A percentile compares a stretch with the other conserved stretches of the same genome.
Evolutionary conservation across 1,140 invertebrate genomes (phyloP).

Genomic region (Zaprionus ghesquierei): DNA sequence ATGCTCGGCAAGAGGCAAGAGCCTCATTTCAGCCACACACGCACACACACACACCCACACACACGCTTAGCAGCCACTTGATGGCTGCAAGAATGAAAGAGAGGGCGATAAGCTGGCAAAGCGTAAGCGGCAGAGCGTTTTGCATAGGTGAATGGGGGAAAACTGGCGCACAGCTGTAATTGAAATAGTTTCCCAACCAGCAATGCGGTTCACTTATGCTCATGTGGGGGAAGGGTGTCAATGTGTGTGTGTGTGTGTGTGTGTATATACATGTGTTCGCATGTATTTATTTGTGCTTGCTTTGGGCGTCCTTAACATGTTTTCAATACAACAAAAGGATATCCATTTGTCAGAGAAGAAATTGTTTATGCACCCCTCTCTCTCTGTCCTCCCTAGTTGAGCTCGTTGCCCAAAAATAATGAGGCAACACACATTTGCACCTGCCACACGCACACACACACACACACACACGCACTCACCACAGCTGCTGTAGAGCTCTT

Average conservation of each 20-base stretch:
- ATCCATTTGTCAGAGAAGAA: constrained; percentile 71
- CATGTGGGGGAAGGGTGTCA: constrained; percentile 5
- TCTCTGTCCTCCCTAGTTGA: neutral
- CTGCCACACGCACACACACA: constrained; percentile 6
- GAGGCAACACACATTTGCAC: constrained; percentile 17
- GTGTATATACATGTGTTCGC: neutral
- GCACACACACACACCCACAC: constrained; percentile 2
- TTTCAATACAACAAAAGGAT: constrained; percentile 76
- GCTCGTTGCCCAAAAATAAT: constrained; percentile 34
- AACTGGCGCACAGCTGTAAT: constrained; percentile 55
- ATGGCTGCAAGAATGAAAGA: neutral
- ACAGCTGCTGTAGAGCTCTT: neutral
- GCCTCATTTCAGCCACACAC: constrained; percentile 19
- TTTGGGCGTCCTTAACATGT: constrained; percentile 44
- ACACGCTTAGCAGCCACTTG: constrained; percentile 16
- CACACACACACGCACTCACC: neutral
- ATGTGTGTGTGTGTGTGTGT: constrained; percentile 5
- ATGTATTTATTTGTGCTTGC: constrained; percentile 12
- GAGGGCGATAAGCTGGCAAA: neutral
- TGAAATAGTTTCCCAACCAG: constrained; percentile 70
- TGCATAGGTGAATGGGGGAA: constrained; percentile 41
- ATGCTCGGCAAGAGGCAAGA: constrained; percentile 29
- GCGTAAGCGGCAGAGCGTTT: neutral
- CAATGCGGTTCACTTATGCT: constrained; percentile 36
- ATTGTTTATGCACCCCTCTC: constrained; percentile 56